phyloP scores from a whole-genome alignment of 2,113 vertebrate species.

The Artemisiospiza belli region DNA sequence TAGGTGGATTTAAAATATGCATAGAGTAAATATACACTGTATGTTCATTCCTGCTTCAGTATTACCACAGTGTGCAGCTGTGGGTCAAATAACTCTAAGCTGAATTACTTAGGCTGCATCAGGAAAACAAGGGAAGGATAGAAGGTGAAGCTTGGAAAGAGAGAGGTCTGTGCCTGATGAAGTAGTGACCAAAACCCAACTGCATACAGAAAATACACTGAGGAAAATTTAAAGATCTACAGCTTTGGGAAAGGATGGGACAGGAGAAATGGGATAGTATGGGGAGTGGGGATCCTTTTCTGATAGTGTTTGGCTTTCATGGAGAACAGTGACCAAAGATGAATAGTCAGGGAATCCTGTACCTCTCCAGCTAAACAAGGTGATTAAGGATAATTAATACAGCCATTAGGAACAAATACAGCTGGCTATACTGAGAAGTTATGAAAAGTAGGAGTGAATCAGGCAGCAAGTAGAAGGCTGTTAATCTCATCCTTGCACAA shows the following conservation, averaged over 20 bases:
- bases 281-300: background rate
- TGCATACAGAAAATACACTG: background rate
- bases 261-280: background rate
- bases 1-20: background rate
- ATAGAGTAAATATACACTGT: background rate
- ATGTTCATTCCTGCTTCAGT: background rate
- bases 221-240: background rate
- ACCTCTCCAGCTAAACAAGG: background rate
- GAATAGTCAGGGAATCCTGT: background rate
- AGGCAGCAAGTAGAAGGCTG: background rate
- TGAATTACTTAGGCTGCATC: background rate
- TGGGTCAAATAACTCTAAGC: background rate
- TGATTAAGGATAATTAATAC: background rate
- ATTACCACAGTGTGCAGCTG: background rate
- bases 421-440: background rate
- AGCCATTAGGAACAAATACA: background rate
- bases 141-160: background rate
- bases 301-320: background rate
- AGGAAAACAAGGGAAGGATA: background rate
- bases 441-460: background rate
- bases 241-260: background rate
- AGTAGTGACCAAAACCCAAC: background rate
- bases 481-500: conserved; percentile 2
- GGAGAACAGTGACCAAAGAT: background rate
- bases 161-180: background rate